phyloP scores from a whole-genome alignment of 2,888 invertebrate genomes.

The Drosophila atripex region DNA sequence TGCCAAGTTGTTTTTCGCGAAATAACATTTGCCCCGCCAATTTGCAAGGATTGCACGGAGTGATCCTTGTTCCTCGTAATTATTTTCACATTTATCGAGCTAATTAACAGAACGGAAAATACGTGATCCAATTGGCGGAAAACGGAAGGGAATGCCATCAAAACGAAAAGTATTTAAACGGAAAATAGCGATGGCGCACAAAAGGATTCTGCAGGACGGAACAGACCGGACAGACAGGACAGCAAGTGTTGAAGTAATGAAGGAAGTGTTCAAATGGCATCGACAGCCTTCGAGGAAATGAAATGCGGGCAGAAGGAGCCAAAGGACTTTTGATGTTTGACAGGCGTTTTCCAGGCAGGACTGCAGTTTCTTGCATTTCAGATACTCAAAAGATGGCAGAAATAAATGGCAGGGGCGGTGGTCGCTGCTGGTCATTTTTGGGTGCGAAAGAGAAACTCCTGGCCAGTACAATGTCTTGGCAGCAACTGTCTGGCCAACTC shows the following conservation, averaged over 20 bases:
- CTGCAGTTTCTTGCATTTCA: constrained; percentile 31
- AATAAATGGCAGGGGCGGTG: constrained; percentile 14
- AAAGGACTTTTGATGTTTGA: constrained; percentile 58
- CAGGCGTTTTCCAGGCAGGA: constrained; percentile 49
- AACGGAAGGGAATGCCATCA: constrained; percentile 27
- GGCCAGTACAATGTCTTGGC: constrained; percentile 22
- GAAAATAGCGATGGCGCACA: constrained; percentile 26
- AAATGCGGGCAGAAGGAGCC: constrained; percentile 27
- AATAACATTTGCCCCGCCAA: constrained; percentile 31
- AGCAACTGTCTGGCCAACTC: constrained; percentile 19
- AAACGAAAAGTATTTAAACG: constrained; percentile 53
- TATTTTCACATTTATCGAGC: constrained; percentile 68
- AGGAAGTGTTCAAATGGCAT: constrained; percentile 3
- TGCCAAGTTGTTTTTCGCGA: constrained; percentile 7
- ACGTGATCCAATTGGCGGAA: constrained; percentile 57
- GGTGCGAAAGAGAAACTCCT: constrained; percentile 23
- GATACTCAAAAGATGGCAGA: constrained; percentile 3
- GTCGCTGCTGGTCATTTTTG: constrained; percentile 39
- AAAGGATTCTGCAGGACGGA: constrained; percentile 53
- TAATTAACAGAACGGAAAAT: constrained; percentile 61
- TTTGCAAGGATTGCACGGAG: constrained; percentile 26
- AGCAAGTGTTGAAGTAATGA: constrained; percentile 11
- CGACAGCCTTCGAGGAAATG: constrained; percentile 2
- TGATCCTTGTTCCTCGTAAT: constrained; percentile 26
- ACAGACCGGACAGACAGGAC: constrained; percentile 22